Conservation (phyloP, 2,113 vertebrate genomes). For the rat (Rattus norvegicus) region DNA sequence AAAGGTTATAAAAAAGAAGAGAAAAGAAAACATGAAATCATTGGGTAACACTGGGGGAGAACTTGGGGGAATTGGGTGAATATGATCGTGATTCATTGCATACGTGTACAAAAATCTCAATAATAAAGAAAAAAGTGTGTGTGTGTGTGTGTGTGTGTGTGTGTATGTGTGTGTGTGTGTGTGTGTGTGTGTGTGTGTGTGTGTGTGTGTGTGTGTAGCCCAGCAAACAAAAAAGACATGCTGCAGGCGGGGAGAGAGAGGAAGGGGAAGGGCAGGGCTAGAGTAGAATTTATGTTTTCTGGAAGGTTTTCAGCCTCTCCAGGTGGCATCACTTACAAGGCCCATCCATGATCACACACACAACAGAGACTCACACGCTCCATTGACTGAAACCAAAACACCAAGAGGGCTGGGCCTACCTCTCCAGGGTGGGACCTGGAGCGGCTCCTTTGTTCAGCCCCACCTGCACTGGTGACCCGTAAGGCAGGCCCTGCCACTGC, state of each 20-base stretch:
- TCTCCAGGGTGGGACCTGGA: background rate
- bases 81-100: background rate
- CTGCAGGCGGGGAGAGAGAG: background rate
- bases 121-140: background rate
- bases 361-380: background rate
- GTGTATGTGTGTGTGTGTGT: no score
- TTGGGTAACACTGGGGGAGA: background rate
- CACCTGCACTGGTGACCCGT: background rate
- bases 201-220: no score
- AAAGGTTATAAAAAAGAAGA: background rate
- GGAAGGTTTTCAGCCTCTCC: background rate
- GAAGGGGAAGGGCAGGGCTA: background rate
- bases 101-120: background rate
- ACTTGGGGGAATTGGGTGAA: background rate
- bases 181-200: no score
- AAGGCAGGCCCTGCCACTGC: background rate
- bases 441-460: background rate
- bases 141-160: no score
- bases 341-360: constrained; percentile 19
- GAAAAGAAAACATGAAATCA: background rate
- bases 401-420: background rate
- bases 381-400: constrained; percentile 29
- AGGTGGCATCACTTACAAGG: background rate
- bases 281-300: constrained; percentile 12
- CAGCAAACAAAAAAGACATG: background rate